A percentile compares a stretch with the other conserved stretches of the same genome.
Conservation (phyloP, 1,140 invertebrate genomes). For the Homarus americanus region DNA sequence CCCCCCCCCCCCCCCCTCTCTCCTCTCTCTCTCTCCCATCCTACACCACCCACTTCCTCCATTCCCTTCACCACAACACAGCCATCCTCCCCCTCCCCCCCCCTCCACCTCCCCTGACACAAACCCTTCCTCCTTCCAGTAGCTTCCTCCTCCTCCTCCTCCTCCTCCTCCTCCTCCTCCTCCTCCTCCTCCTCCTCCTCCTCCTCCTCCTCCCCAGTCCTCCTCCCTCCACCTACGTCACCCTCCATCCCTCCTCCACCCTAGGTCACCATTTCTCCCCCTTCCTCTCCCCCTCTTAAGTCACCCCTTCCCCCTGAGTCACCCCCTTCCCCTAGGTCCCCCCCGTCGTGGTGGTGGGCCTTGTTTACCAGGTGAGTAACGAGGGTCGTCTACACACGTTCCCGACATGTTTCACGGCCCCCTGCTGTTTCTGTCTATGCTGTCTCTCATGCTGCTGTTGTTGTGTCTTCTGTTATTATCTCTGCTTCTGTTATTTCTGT, state of each 20-base stretch:
- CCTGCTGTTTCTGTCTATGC: neutral
- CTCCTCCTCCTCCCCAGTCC: neutral
- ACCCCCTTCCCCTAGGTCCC: neutral
- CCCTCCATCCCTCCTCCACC: neutral
- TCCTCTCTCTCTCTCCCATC: neutral
- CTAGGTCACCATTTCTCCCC: neutral
- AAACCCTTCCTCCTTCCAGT: neutral
- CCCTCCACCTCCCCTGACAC: neutral
- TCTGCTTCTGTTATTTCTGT: neutral
- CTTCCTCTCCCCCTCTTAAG: neutral
- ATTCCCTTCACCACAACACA: neutral
- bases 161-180: neutral
- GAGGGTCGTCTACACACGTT: constrained; percentile 26
- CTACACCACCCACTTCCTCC: neutral
- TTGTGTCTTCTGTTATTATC: neutral
- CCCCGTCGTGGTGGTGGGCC: neutral
- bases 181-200: neutral
- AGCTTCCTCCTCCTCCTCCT: neutral
- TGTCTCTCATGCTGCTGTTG: neutral
- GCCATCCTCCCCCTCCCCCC: neutral
- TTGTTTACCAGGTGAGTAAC: neutral
- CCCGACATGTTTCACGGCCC: neutral
- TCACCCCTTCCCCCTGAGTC: neutral
- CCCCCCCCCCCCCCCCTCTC: neutral
- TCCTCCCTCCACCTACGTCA: neutral